Evolutionary conservation across 2,888 invertebrate genomes (phyloP).

Genomic region (Metellina segmentata): DNA sequence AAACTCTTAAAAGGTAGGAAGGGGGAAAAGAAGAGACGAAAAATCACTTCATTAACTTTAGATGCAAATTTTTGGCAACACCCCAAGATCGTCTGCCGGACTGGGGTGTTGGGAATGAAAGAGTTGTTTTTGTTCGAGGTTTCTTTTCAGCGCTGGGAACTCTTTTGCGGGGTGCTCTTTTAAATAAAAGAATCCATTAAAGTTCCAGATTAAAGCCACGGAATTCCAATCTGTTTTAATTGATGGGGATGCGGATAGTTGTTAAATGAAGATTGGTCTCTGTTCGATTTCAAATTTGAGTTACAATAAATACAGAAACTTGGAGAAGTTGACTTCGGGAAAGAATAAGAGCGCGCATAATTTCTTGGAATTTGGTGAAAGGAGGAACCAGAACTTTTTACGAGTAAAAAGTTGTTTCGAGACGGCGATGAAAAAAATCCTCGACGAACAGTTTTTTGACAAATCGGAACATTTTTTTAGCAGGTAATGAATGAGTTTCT

Average conservation of each 20-base stretch:
- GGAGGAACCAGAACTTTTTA: no score
- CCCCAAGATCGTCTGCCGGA: conserved; percentile 43
- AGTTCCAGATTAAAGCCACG: not conserved
- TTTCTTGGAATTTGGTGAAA: no score
- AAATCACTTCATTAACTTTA: conserved; percentile 67
- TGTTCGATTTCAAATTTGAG: no score
- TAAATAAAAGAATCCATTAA: conserved; percentile 11
- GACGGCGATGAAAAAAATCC: no score
- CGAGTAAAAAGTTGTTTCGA: no score
- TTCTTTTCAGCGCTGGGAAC: not conserved
- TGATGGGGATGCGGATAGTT: not conserved
- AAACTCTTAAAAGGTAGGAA: conserved; percentile 30
- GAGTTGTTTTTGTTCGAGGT: conserved; percentile 34
- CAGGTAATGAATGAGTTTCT: no score
- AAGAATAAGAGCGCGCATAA: no score
- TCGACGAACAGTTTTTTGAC: no score
- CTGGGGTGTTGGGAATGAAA: not conserved
- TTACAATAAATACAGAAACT: no score
- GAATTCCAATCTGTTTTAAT: not conserved
- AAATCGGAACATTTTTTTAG: no score
- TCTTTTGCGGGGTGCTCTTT: conserved; percentile 1
- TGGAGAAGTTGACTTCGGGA: no score
- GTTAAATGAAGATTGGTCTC: no score
- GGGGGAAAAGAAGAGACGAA: conserved; percentile 13
- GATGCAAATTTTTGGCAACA: conserved; percentile 66